phyloP scores from a whole-genome alignment of 2,113 vertebrate species.

The Pithys albifrons region DNA sequence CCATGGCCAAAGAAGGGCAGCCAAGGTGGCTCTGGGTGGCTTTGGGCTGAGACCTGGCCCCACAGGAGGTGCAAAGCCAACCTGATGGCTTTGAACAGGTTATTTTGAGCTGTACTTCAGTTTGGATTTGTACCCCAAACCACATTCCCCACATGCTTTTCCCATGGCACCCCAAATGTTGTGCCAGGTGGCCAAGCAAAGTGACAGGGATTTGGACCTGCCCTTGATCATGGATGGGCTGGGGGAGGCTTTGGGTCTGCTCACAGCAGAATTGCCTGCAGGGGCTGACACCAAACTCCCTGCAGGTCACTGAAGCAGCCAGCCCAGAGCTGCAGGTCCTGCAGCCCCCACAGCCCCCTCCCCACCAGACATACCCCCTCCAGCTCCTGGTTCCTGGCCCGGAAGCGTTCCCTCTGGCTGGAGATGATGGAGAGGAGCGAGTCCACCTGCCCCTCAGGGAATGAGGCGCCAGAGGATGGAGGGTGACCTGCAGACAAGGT shows the following conservation, averaged over 20 bases:
- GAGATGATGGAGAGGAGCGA: conserved; percentile 97
- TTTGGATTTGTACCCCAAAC: neutral
- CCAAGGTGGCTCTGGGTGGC: neutral
- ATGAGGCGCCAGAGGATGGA: neutral
- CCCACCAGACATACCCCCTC: conserved; percentile 80
- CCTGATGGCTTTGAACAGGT: neutral
- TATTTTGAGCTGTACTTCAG: neutral
- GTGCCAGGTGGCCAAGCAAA: neutral
- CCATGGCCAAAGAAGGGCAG: neutral
- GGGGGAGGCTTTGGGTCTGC: neutral
- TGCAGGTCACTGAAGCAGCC: neutral
- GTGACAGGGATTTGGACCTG: neutral
- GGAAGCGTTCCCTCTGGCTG: conserved; percentile 94
- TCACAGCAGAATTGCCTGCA: neutral
- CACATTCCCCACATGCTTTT: rapidly evolving
- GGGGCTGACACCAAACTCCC: neutral
- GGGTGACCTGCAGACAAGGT: conserved; percentile 50
- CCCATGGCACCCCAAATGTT: rapidly evolving
- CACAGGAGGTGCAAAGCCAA: neutral
- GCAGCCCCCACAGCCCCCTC: neutral
- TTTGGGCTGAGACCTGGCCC: neutral
- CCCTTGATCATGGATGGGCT: rapidly evolving
- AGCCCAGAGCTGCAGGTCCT: neutral
- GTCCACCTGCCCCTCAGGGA: conserved; percentile 92
- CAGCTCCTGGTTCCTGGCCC: conserved; percentile 92